Evolutionary conservation across 92 coral and sea anemone species (phyloP), one percentile per base, ranked within the genome.

Genomic region (Zoanthus gigantus): DNA sequence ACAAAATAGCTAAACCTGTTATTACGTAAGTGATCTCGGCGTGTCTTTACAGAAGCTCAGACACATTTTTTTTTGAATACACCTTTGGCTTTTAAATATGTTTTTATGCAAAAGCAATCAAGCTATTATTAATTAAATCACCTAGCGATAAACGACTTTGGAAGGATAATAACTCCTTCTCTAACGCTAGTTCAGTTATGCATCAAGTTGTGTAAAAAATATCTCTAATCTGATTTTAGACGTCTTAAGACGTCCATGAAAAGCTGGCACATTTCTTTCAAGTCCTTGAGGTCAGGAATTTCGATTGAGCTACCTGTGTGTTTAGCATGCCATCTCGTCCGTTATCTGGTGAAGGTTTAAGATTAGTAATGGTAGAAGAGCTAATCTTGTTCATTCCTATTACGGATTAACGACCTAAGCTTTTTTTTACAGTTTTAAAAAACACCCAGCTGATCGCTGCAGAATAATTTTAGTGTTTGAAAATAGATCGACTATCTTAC

Each of bases 211-310:
- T n/a, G 69, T 9, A 7, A 4, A 23, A n/a, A 63, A 63, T 63
- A n/a, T 4, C 28, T 17, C 9, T 23, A 63, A 63, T 63, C 29
- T 16, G 69, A 63, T 63, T 63, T 17, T 7, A 63, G 65, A 17
- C 8, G 23, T 63, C 23, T 15, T 28, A 17, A 18, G 9, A 7
- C 29, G 13, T 48, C 12, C 71, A 29, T 15, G 14, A 34, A 28
- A 13, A 14, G 42, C 85, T 81, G 74, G 46, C 30, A 81, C 28
- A 28, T 81, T 50, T 81, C 85, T 81, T 81, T 81, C 85, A 81
- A 80, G 74, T 81, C 9, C 13, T 65, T 50, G 47, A 11, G 85
- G 60, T 81, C 85, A 65, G 85, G 85, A 29, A 81, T 81, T 45
- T 12, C 16, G 63, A 76, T 18, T 9, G 37, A 50, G 57, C 80